A percentile compares a stretch with the other conserved stretches of the same genome.
Evolutionary conservation across 2,113 vertebrate genomes (phyloP).

Genomic region (Riparia riparia): DNA sequence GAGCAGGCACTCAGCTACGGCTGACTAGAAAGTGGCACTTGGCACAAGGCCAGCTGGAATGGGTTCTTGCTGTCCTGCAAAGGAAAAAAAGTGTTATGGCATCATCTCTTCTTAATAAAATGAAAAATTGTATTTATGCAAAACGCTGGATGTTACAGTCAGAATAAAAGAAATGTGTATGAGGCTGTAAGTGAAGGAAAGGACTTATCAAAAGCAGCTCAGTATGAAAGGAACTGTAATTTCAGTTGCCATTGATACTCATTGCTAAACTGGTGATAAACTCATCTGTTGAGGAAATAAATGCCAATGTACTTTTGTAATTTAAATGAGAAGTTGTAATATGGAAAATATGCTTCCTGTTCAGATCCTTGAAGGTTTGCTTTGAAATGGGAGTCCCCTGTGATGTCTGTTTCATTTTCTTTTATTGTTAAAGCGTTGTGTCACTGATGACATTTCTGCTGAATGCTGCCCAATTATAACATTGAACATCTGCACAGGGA

Average conservation of each 20-base stretch:
- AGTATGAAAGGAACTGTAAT: constrained; percentile 50
- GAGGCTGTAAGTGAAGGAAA: not conserved
- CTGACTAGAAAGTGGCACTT: not conserved
- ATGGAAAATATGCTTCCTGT: constrained; percentile 57
- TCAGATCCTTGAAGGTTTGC: constrained; percentile 56
- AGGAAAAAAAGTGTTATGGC: not conserved
- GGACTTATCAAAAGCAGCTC: constrained; percentile 41
- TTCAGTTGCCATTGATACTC: constrained; percentile 57
- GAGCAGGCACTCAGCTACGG: not conserved
- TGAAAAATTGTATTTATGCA: not conserved
- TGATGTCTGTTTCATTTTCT: constrained; percentile 51
- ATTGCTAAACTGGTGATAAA: constrained; percentile 56
- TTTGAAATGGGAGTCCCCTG: constrained; percentile 70
- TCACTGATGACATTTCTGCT: constrained; percentile 60
- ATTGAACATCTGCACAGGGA: constrained; percentile 44
- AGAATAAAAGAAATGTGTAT: not conserved
- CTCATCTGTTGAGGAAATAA: constrained; percentile 59
- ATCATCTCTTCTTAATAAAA: not conserved
- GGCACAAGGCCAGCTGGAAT: not conserved
- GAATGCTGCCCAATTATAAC: constrained; percentile 62
- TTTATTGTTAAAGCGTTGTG: constrained; percentile 50
- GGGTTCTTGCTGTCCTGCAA: not conserved
- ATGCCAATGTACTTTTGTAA: constrained; percentile 63
- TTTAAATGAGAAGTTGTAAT: constrained; percentile 71
- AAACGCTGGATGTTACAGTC: not conserved